Evolutionary conservation across 2,888 invertebrate genomes (phyloP).

Genomic region (Belgica antarctica): DNA sequence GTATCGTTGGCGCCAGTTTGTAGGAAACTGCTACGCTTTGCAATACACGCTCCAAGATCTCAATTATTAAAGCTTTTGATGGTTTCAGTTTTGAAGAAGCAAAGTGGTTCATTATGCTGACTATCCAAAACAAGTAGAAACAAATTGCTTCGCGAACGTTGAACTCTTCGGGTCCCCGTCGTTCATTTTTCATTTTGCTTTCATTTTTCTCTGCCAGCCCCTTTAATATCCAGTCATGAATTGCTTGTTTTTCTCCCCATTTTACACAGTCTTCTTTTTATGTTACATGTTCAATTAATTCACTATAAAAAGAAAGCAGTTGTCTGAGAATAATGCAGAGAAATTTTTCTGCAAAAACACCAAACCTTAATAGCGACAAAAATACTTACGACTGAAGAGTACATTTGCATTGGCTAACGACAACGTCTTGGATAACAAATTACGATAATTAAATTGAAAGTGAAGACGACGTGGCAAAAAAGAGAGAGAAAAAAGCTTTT

Average conservation of each 20-base stretch:
- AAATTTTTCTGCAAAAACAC: conserved; percentile 2
- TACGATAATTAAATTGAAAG: conserved; percentile 31
- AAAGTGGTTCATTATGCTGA: not conserved
- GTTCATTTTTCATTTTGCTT: not conserved
- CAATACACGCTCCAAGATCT: not conserved
- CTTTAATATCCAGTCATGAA: not conserved
- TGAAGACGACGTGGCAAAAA: not conserved
- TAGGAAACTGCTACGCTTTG: not conserved
- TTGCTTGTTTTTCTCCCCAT: not conserved
- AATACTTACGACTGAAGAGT: not conserved
- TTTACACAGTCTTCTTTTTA: not conserved
- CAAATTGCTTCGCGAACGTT: conserved; percentile 3
- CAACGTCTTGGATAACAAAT: conserved; percentile 24
- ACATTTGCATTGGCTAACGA: not conserved
- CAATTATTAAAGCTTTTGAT: not conserved
- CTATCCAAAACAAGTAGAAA: conserved; percentile 1
- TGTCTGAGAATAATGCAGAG: not conserved
- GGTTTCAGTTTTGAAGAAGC: not conserved
- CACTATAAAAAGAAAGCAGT: not conserved
- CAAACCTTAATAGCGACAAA: conserved; percentile 11
- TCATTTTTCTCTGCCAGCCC: too few relatives aligned
- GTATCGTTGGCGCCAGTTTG: not conserved
- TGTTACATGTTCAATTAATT: conserved; percentile 5
- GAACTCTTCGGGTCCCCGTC: not conserved
- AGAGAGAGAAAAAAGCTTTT: conserved; percentile 20